These are phyloP conservation scores for Formica selysi DNA, from an alignment of 1,140 invertebrate species.

Conservation along the genomic window DNA sequence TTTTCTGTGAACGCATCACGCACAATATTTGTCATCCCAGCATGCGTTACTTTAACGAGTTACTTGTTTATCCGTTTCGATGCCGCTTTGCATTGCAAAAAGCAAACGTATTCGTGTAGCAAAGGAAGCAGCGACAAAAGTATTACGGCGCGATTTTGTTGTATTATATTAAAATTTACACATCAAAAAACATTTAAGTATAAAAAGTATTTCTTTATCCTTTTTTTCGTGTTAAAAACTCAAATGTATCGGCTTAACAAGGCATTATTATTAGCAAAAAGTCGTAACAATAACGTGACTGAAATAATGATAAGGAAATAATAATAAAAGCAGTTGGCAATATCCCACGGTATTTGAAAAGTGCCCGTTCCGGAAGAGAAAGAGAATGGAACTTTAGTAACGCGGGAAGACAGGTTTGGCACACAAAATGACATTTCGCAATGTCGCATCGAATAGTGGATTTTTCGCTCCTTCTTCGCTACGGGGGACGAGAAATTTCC, in stretches of 20 bases:
- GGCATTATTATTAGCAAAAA: slow-evolving; percentile 31
- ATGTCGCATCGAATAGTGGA: slow-evolving; percentile 36
- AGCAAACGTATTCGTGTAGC: slow-evolving; percentile 3
- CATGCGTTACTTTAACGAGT: slow-evolving; percentile 53
- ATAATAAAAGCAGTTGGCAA: slow-evolving; percentile 24
- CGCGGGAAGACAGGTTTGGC: slow-evolving; percentile 29
- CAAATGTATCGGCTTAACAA: neutral
- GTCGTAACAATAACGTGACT: slow-evolving; percentile 33
- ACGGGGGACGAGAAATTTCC: slow-evolving; percentile 30
- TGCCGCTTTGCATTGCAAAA: slow-evolving; percentile 43
- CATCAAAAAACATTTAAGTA: too few relatives aligned
- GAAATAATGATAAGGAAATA: slow-evolving; percentile 25
- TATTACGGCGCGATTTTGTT: neutral
- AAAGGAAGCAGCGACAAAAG: slow-evolving; percentile 1
- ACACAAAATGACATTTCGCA: slow-evolving; percentile 30
- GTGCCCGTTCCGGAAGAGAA: neutral
- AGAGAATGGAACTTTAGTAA: slow-evolving; percentile 44
- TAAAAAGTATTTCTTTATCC: neutral
- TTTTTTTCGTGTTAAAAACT: neutral
- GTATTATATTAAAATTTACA: neutral
- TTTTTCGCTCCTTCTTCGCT: slow-evolving; percentile 18
- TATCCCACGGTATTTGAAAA: slow-evolving; percentile 22
- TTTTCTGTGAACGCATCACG: slow-evolving; percentile 47
- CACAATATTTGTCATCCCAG: slow-evolving; percentile 55
- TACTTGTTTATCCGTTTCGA: slow-evolving; percentile 66